Base-by-base conservation (phyloP, 2,113 vertebrate species). In the Phoxinus phoxinus region DNA sequence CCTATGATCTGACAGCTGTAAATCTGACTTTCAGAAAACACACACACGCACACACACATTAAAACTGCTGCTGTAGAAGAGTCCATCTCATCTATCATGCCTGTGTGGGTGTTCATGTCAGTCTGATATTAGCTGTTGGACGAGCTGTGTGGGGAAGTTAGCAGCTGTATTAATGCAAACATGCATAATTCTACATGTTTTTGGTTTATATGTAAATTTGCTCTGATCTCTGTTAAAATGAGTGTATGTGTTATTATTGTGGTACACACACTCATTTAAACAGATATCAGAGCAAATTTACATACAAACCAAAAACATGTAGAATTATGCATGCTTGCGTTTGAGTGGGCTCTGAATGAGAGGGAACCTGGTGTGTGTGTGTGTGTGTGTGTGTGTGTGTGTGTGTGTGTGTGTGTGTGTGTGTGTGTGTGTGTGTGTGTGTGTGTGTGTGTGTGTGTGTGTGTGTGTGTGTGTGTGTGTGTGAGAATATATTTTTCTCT, bases 11-110 rank as follows among this genome's bases (percentile, higher is more conserved):
- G 32, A 79, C 76, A 79, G 25, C 73, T 30, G 23, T 51, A 75
- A 51, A 75, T 76, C 25, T 75, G 44, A 81, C 25, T 80, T 51
- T 35, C 63, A 85, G 19, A 85, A 84, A 46, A n/a, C 79, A 90
- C 46, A 48, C 41, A 44, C 41, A 44, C 79, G 85, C 85, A 88
- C 81, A 89, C 67, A 71, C 48, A 53, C 27, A 32, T 37, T 2
- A 17, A 25, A 27, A 21, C 63, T 86, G 87, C 71, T 73, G 41
- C 41, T 44, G 41, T 73, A 46, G n/a, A 41, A 73, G 71, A 73
- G 46, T 73, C 11, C 71, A 25, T 76, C 74, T 56, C 46, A 76
- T 76, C 73, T 15, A 59, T 53, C n/a, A 51, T 48, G 35, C 35
- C 32, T 71, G 61, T 73, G 53, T 73, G 58, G 7, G 35, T 48